These are phyloP conservation scores for Stegastes partitus DNA, from an alignment of 2,113 vertebrate species.

Conservation along the genomic window DNA sequence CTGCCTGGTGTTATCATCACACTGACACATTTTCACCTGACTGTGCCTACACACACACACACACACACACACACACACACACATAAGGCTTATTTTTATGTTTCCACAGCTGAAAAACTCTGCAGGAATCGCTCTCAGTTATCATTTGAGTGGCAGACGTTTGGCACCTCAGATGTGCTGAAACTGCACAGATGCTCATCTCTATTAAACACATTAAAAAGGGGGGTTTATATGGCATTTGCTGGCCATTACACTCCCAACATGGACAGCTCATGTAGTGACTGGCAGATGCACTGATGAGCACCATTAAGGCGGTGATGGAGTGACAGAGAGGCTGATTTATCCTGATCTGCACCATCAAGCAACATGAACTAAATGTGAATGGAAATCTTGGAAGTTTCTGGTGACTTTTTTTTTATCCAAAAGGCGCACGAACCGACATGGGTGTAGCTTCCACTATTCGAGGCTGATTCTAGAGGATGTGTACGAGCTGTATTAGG, in stretches of 20 bases:
- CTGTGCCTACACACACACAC: background rate
- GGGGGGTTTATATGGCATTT: slow-evolving; percentile 14
- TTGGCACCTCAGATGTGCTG: slow-evolving; percentile 24
- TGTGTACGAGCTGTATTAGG: no score
- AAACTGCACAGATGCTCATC: slow-evolving; percentile 45
- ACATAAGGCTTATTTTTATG: background rate
- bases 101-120: background rate
- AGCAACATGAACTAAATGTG: background rate
- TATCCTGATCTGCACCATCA: slow-evolving; percentile 1
- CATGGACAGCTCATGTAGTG: slow-evolving; percentile 2
- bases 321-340: slow-evolving; percentile 18
- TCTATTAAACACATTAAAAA: slow-evolving; percentile 58
- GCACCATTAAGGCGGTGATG: slow-evolving; percentile 5
- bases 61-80: no score
- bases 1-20: slow-evolving; percentile 39
- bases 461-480: background rate
- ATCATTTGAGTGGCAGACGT: slow-evolving; percentile 10
- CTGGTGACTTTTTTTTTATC: background rate
- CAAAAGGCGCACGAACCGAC: background rate
- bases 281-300: slow-evolving; percentile 62
- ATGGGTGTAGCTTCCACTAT: background rate
- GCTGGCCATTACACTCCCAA: slow-evolving; percentile 26
- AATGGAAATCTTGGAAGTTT: background rate
- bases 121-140: background rate
- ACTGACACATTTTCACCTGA: slow-evolving; percentile 3